Base-by-base conservation (phyloP, 1,140 invertebrate species). In the Bombus sylvicola region DNA sequence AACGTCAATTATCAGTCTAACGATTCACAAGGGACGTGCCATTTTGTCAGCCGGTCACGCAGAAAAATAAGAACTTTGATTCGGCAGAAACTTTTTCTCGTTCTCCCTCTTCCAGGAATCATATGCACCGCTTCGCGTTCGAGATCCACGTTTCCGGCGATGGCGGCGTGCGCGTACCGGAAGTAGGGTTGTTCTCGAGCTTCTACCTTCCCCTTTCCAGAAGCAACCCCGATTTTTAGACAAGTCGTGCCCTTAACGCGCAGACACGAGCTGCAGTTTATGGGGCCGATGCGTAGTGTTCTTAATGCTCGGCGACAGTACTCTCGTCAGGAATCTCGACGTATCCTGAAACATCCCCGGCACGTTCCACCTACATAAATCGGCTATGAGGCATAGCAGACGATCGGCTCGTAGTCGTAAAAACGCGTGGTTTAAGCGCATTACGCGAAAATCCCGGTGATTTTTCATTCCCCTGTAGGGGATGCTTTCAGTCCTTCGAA, bases 111-210 rank as follows among this genome's bases (percentile, higher is more conserved):
- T 68, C 72, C 39, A 15, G 66, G 66, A 92, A 92, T 92, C 89
- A 93, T 89, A 93, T 91, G 92, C 92, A 89, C 91, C 92, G 90
- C 83, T 92, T 92, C 85, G 89, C 88, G 81, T 82, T 86, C 73
- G 86, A 91, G 88, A 92, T 92, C 85, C 91, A 87, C 92, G 89
- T 89, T 93, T 93, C 91, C 92, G 87, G 88, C 81, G 69, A 37
- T 59, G 80, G 57, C 74, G 79, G 69, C 64, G 37, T 59, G 85
- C 86, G 77, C 72, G 71, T 74, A 72, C 89, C 92, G 91, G 92
- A 92, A 92, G 88, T 88, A 74, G 88, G 88, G 88, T 84, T n/a
- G 88, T 84, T 34, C 88, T 90, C 81, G 34, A 53, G 77, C 57
- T n/a, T 68, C 71, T 69, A 18, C 15, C 66, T 9, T 39, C 62